Percentiles rank a stretch among this genome's conserved stretches.
phyloP scores from a whole-genome alignment of 2,113 vertebrate species.

The Conger conger region DNA sequence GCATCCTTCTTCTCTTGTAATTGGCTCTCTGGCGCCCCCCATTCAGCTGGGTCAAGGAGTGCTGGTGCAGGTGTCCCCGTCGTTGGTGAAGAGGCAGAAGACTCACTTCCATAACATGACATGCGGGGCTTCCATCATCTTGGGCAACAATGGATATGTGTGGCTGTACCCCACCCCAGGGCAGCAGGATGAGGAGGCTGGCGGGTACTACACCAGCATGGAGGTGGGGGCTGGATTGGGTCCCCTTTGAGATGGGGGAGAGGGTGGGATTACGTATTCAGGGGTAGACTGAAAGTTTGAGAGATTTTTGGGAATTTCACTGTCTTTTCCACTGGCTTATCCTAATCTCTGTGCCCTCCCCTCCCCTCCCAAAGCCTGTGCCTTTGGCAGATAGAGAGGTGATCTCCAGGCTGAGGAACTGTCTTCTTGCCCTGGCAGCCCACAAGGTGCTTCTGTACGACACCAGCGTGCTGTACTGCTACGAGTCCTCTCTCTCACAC shows the following conservation, averaged over 20 bases:
- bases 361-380: slow-evolving; percentile 69
- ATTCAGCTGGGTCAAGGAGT: slow-evolving; percentile 89
- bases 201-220: slow-evolving; percentile 81
- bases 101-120: slow-evolving; percentile 95
- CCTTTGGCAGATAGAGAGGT: slow-evolving; percentile 86
- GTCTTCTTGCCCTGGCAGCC: slow-evolving; percentile 79
- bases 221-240: slow-evolving; percentile 72
- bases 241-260: background rate
- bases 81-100: slow-evolving; percentile 92
- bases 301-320: background rate
- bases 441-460: slow-evolving; percentile 89
- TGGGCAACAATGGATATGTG: slow-evolving; percentile 94
- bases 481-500: slow-evolving; percentile 85
- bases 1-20: background rate
- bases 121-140: slow-evolving; percentile 49
- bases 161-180: slow-evolving; percentile 89
- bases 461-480: slow-evolving; percentile 95
- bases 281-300: background rate
- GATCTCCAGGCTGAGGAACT: slow-evolving; percentile 93
- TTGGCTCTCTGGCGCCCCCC: background rate
- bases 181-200: slow-evolving; percentile 84
- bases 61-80: slow-evolving; percentile 88
- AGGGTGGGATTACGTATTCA: background rate
- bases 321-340: background rate
- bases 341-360: background rate